Base-by-base conservation (phyloP, 1,140 invertebrate species). In the Drosophila seguyi region DNA sequence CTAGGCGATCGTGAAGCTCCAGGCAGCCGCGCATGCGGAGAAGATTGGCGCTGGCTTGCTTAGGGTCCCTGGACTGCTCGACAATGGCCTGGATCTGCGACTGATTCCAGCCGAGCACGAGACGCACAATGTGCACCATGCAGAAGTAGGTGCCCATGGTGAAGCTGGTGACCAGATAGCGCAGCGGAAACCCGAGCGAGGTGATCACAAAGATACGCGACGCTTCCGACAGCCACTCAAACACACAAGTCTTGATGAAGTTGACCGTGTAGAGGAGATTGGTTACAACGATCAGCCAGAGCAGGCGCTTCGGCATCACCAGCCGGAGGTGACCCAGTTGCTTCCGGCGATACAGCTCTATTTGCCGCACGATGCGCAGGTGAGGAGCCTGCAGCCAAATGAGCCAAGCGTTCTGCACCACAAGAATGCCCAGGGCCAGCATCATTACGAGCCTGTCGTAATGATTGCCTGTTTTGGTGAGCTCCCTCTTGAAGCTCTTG, bases 351-450 rank as follows among this genome's bases (percentile, higher is more conserved):
- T 60, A 90, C 0, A 62, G 16, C 45, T 90, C 85, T 38, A 90
- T 38, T 25, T 79, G 59, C 0, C 67, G 63, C 3, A 90, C 81
- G 3, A 90, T 81, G 10, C 71, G 74, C 1, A 90, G 39, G 36
- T 90, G 86, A 0, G 63, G 59, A 0, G 53, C 38, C n/a, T 90
- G 85, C 3, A 90, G 56, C 62, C 69, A 67, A 2, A 86, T 67
- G 1, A 90, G 63, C 85, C 85, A 90, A 18, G 78, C 66, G 47
- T 81, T 90, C 50, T 90, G 86, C n/a, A 86, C 11, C 5, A 90
- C 59, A 10, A 86, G 81, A 27, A 81, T 79, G 8, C 50, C 20
- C 11, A 90, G 29, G 6, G 74, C 81, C 13, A 73, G 25, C 6
- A 90, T 57, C 16, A 90, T 59, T 1, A 90, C 86, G 0, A 90